Conservation (phyloP, 2,113 vertebrate genomes). For the Athene noctua region DNA sequence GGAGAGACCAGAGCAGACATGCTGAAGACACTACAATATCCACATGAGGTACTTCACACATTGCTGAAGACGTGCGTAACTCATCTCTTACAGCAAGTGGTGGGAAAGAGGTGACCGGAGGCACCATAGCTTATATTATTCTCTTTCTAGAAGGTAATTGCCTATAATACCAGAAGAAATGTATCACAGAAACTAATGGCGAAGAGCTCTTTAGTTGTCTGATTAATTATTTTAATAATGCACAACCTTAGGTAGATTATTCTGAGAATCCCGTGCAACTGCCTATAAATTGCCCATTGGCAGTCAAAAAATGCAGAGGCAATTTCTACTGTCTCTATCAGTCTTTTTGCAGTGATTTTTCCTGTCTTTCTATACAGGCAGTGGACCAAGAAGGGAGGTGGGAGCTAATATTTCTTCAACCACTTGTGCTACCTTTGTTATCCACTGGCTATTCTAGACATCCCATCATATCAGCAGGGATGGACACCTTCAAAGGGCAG, state of each 20-base stretch:
- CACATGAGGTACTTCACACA: background rate
- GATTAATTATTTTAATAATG: conserved; percentile 24
- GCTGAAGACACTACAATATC: background rate
- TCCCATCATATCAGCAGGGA: background rate
- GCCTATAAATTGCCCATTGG: background rate
- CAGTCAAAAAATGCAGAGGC: background rate
- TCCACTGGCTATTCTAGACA: background rate
- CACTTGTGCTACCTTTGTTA: background rate
- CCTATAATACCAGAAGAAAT: background rate
- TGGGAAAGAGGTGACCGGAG: background rate
- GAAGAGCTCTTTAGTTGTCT: background rate
- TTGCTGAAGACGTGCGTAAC: background rate
- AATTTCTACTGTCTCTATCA: background rate
- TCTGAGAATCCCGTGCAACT: background rate
- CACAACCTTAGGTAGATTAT: background rate
- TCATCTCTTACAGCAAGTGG: background rate
- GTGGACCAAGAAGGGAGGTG: background rate
- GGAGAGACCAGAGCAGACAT: background rate
- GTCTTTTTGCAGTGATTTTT: background rate
- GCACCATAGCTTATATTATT: background rate
- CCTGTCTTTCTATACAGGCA: background rate
- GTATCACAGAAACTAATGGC: background rate
- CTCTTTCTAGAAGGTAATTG: background rate
- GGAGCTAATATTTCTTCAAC: background rate
- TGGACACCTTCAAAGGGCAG: background rate